Evolutionary conservation across 2,113 vertebrate genomes (phyloP).

Genomic region (Aplodontia rufa): DNA sequence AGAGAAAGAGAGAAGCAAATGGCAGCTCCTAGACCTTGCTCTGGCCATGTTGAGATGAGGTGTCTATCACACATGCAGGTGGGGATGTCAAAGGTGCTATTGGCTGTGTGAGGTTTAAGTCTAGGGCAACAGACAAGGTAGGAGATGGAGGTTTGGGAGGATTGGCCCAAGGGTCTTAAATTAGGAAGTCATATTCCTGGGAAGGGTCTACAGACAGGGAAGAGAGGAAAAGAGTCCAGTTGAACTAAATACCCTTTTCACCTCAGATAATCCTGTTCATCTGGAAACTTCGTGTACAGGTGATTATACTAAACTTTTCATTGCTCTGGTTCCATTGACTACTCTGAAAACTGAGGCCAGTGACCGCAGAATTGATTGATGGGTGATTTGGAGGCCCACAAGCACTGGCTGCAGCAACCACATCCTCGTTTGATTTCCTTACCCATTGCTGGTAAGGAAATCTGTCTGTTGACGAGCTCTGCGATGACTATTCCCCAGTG

Average conservation of each 20-base stretch:
- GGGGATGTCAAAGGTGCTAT: background rate
- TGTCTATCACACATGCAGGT: background rate
- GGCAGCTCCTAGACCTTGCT: background rate
- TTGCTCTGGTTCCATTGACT: background rate
- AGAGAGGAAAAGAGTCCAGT: background rate
- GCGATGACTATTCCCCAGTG: background rate
- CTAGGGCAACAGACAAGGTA: background rate
- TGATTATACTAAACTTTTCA: background rate
- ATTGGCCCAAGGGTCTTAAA: background rate
- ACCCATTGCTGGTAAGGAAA: background rate
- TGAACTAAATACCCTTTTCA: background rate
- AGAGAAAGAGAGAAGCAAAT: background rate
- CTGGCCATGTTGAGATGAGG: background rate
- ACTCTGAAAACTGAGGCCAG: background rate
- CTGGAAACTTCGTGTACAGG: background rate
- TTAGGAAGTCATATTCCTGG: background rate
- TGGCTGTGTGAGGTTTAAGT: background rate
- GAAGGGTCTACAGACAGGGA: background rate
- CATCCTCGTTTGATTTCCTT: background rate
- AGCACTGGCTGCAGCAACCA: background rate
- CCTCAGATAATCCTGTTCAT: background rate
- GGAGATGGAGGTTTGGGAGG: background rate
- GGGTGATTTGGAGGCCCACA: background rate
- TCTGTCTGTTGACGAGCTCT: too few species aligned
- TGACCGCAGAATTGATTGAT: background rate